These are phyloP conservation scores for Tenualosa ilisha DNA, from an alignment of 2,797 vertebrate genomes.

Conservation along the genomic window DNA sequence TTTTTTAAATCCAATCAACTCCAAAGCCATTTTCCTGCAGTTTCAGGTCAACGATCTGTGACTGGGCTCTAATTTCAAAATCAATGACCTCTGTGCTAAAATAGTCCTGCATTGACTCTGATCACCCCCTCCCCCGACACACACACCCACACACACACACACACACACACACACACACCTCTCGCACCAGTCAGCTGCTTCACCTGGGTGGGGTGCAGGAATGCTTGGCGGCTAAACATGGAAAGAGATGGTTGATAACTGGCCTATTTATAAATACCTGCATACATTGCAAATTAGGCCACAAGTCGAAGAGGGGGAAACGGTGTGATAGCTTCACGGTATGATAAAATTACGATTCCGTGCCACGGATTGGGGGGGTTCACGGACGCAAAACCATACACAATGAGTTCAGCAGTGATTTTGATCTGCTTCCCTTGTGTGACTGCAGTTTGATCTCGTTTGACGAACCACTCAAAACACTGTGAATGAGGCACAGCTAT, in stretches of 20 bases:
- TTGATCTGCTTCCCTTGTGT: background rate
- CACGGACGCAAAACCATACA: background rate
- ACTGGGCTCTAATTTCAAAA: background rate
- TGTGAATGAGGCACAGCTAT: background rate
- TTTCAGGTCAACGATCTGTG: background rate
- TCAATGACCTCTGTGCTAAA: background rate
- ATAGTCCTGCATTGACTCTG: background rate
- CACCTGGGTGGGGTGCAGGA: conserved; percentile 18
- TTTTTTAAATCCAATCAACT: background rate
- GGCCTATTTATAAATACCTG: background rate
- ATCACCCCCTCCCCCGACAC: background rate
- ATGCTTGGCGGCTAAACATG: background rate
- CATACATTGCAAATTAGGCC: background rate
- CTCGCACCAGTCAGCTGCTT: conserved; percentile 5
- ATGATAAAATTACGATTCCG: background rate
- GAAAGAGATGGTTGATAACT: background rate
- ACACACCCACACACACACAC: background rate
- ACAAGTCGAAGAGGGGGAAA: background rate
- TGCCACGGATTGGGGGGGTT: background rate
- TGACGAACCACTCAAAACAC: background rate
- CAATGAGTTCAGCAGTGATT: background rate
- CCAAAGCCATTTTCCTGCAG: background rate
- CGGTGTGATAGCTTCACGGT: background rate
- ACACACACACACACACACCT: background rate
- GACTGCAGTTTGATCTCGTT: background rate